Evolutionary conservation across 1,140 invertebrate genomes (phyloP), one percentile per base, ranked within the genome.

Genomic region (Neodiprion virginianus): DNA sequence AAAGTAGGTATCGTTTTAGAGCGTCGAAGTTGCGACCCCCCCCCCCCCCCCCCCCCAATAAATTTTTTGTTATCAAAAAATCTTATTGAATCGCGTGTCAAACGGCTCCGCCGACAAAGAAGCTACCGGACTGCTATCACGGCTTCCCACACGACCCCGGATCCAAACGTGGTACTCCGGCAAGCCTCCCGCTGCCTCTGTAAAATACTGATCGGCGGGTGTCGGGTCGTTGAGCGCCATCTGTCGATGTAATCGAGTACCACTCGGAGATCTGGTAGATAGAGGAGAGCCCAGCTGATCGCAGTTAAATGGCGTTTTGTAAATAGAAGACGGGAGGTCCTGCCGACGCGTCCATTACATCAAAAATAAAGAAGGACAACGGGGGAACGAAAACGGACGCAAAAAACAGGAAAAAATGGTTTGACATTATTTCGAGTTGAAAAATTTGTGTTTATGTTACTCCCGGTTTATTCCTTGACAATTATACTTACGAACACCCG

Each of bases 261-360:
- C 10, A n/a, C n/a, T 53, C 50, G 50, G 10, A 53, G 50, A n/a
- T 53, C 50, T 10, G n/a, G 50, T 53, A 10, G 50, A 53, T 53
- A n/a, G 10, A 11, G 50, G 50, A 10, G 10, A n/a, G 50, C 50
- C 1, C 50, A 53, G 50, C 50, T 53, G 50, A 53, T 53, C 50
- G 50, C n/a, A 11, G 50, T 53, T 53, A 53, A 53, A 53, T 53
- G 50, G 50, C 50, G 50, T 53, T 11, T 73, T 65, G 73, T 74
- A 75, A 71, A 75, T 73, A 61, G 82, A 85, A 83, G 83, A 82
- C 79, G 83, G 81, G 80, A 83, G 81, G 80, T 81, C 75, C 71
- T 50, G 74, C 75, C 77, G 80, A 80, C 81, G 79, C 79, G 77
- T 80, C 76, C 10, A 72, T 69, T 61, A 71, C 17, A 10, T 40